Percentiles rank a stretch among this genome's conserved stretches.
Conservation (phyloP, 2,888 invertebrate species). For the Sarcophaga variegata region DNA sequence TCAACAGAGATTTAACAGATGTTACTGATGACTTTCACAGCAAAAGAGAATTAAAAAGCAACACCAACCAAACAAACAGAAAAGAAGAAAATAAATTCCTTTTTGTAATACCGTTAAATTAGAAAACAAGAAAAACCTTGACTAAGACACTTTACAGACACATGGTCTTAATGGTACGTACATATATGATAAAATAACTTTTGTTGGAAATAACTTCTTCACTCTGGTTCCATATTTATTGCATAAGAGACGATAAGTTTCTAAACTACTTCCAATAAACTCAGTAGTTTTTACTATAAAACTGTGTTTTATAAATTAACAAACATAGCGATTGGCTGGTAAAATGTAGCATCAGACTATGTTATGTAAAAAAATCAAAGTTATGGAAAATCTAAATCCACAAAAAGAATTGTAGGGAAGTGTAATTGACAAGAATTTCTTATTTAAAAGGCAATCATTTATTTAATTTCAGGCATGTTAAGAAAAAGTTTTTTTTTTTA, state of each 20-base stretch:
- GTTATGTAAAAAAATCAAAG: not conserved
- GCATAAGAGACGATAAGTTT: not conserved
- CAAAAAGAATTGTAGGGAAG: constrained; percentile 12
- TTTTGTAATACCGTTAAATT: not conserved
- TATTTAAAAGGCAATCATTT: not conserved
- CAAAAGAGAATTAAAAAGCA: not conserved
- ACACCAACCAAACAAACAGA: constrained; percentile 15
- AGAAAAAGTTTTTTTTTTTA: not conserved
- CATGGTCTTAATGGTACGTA: not conserved
- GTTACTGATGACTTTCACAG: constrained; percentile 6
- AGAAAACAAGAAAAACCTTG: not conserved
- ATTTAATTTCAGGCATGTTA: not conserved
- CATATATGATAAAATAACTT: not conserved
- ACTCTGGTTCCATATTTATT: not conserved
- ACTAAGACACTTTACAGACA: not conserved
- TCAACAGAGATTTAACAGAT: constrained; percentile 25
- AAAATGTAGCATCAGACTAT: not conserved
- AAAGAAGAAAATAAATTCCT: not conserved
- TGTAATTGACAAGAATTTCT: constrained; percentile 43
- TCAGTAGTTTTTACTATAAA: not conserved
- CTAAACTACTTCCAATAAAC: not conserved
- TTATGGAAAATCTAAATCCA: not conserved
- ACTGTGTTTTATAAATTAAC: not conserved
- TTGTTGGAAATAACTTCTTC: not conserved
- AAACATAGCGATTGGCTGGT: not conserved